Conservation (phyloP, 2,888 invertebrate genomes). For the Elmis aenea region DNA sequence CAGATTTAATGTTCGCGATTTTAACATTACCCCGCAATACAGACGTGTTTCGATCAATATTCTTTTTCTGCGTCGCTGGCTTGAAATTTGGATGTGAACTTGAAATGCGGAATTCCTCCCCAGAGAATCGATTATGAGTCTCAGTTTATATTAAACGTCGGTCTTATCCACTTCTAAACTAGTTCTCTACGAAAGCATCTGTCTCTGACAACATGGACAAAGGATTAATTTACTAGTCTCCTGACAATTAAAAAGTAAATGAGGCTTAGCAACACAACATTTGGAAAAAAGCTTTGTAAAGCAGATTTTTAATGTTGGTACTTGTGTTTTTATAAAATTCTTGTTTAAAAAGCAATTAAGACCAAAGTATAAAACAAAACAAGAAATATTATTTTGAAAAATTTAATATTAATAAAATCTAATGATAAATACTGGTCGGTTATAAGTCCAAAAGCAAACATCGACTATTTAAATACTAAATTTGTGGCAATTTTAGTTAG, state of each 20-base stretch:
- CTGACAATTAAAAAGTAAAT: conserved; percentile 31
- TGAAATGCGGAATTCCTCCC: conserved; percentile 12
- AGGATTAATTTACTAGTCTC: conserved; percentile 34
- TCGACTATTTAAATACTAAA: no score
- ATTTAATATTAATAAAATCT: no score
- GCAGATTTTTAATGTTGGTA: no score
- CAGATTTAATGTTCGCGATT: neutral
- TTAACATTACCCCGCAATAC: neutral
- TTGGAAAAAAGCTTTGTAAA: no score
- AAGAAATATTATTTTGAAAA: no score
- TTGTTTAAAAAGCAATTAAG: no score
- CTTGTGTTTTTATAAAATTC: no score
- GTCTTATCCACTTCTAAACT: conserved; percentile 14
- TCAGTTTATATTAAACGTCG: conserved; percentile 16
- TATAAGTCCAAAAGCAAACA: no score
- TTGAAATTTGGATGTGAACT: conserved; percentile 11
- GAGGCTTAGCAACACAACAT: no score
- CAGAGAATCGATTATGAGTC: conserved; percentile 16
- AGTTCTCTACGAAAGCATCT: conserved; percentile 27
- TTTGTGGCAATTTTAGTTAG: no score
- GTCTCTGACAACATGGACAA: conserved; percentile 31
- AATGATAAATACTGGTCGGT: no score
- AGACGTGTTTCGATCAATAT: neutral
- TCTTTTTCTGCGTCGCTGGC: neutral
- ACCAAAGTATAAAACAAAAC: no score